A percentile compares a stretch with the other conserved stretches of the same genome.
Evolutionary conservation across 2,888 invertebrate genomes (phyloP).

Genomic region (Tipula lateralis): DNA sequence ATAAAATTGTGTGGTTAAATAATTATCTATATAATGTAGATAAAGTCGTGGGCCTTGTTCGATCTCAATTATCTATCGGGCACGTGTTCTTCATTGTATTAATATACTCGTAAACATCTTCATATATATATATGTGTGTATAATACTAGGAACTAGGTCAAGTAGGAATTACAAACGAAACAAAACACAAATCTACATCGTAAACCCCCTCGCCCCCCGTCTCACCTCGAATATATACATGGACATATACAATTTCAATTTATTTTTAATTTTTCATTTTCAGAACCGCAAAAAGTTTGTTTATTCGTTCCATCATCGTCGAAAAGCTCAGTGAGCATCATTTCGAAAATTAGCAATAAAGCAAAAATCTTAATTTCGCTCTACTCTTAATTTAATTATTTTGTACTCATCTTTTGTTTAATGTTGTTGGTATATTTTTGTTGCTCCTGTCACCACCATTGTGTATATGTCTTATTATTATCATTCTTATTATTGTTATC

Average conservation of each 20-base stretch:
- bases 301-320: not conserved
- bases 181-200: not conserved
- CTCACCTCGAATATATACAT: not conserved
- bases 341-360: not conserved
- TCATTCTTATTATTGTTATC: not conserved
- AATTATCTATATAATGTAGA: too few relatives aligned
- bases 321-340: not conserved
- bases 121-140: not conserved
- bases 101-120: too few relatives aligned
- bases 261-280: not conserved
- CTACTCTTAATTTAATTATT: not conserved
- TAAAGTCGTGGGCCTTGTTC: not conserved
- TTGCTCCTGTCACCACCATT: not conserved
- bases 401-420: not conserved
- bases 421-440: not conserved
- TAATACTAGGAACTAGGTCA: not conserved
- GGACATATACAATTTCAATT: not conserved
- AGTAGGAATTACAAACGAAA: not conserved
- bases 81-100: not conserved
- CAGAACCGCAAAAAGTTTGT: not conserved
- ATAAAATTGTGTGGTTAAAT: not conserved
- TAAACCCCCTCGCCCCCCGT: too few relatives aligned
- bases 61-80: not conserved
- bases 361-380: not conserved
- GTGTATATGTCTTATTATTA: constrained; percentile 13